Base-by-base conservation (phyloP, 2,888 invertebrate species). In the Eumerus sabulonum region DNA sequence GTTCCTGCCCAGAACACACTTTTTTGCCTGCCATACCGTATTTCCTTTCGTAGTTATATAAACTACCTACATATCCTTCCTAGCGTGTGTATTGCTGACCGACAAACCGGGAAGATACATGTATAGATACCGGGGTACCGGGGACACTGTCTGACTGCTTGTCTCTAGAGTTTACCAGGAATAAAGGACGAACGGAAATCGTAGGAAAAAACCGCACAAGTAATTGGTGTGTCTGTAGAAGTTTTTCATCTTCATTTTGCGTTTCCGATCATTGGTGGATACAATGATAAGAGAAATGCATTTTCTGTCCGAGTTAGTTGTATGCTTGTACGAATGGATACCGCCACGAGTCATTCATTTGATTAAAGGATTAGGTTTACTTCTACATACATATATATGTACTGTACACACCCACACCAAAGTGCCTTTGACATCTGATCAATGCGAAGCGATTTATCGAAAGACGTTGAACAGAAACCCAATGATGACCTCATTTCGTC, bases 171-270 rank as follows among this genome's bases (percentile, higher is more conserved):
- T 63, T 76, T 59, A 50, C 54, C 36, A 54, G 48, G 62, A 54
- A 38, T 19, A 16, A 14, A 36, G 35, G 50, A 71, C 54, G 50
- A 40, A 57, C 51, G 48, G 62, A 57, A 44, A 51, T 35, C 54
- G 36, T 14, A 54, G 17, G 40, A 50, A 45, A 45, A 17, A 18
- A 13, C 53, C 36, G 9, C 53, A 64, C 45, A 56, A 66, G 64
- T 54, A 66, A 66, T 66, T 66, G 76, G 76, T 71, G 76, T 70
- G 76, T 76, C 76, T 66, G 64, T 71, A 60, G 45, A 76, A 76
- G 42, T 76, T 76, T 76, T 76, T 76, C 76, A 76, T 76, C 76
- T 76, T 76, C 64, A 71, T 76, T 71, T 76, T 71, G 64, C 66
- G 71, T 71, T 70, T 76, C 76, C 76, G 70, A 66, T 66, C 54